Evolutionary conservation across 2,113 vertebrate species (phyloP).

Genomic region (Microtus pennsylvanicus): DNA sequence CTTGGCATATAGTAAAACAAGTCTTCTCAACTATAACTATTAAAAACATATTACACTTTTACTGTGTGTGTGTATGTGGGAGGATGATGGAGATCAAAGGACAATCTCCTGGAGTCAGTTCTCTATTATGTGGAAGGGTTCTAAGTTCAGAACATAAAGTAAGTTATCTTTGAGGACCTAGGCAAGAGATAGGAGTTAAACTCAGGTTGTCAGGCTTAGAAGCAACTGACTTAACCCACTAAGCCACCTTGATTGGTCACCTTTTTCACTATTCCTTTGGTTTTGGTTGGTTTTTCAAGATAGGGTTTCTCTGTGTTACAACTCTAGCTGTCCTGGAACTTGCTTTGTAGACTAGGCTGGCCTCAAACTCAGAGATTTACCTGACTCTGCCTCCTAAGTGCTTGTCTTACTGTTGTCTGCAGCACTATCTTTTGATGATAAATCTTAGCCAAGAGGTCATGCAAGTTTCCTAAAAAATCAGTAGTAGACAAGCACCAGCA

Average conservation of each 20-base stretch:
- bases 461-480: background rate
- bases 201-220: background rate
- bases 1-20: background rate
- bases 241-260: background rate
- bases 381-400: background rate
- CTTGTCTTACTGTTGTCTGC: background rate
- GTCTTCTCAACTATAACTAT: background rate
- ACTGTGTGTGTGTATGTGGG: background rate
- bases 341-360: background rate
- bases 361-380: background rate
- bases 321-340: background rate
- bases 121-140: background rate
- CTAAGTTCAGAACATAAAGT: background rate
- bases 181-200: background rate
- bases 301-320: background rate
- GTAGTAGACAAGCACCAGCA: background rate
- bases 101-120: background rate
- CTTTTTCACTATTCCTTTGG: background rate
- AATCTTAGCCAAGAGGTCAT: background rate
- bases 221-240: background rate
- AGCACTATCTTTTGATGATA: slow-evolving; percentile 17
- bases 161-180: background rate
- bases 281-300: background rate
- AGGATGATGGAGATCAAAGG: background rate
- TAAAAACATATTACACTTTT: background rate